Conservation (phyloP, 2,888 invertebrate species). For the Mechanitis messenoides region DNA sequence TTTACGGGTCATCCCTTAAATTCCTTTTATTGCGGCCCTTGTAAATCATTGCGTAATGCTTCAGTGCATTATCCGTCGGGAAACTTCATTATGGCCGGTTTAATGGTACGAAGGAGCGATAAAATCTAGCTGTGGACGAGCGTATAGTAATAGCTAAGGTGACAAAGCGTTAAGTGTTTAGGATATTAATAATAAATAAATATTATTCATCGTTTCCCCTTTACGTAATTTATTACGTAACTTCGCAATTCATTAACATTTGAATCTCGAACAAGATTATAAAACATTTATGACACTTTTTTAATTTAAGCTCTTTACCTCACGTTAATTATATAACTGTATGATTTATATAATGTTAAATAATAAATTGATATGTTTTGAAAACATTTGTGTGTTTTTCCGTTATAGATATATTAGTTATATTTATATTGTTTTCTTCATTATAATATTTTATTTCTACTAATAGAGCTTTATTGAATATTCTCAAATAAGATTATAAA, state of each 20-base stretch:
- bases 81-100: conserved; percentile 76
- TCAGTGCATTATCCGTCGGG: conserved; percentile 73
- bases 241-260: not conserved
- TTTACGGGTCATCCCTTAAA: conserved; percentile 76
- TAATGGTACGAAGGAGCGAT: conserved; percentile 75
- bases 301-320: too few species aligned
- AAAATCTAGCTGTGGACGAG: conserved; percentile 66
- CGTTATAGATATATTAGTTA: not conserved
- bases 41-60: conserved; percentile 76
- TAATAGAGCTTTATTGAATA: too few species aligned
- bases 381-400: not conserved
- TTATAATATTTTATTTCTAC: too few species aligned
- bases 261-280: not conserved
- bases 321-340: too few species aligned
- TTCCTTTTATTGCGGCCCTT: conserved; percentile 75
- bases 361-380: too few species aligned
- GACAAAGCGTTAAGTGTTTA: conserved; percentile 30
- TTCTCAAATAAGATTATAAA: too few species aligned
- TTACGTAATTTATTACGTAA: too few species aligned
- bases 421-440: too few species aligned
- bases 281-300: not conserved
- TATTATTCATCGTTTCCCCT: not conserved
- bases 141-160: conserved; percentile 44
- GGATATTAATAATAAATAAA: conserved; percentile 13
- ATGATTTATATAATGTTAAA: too few species aligned